phyloP scores from a whole-genome alignment of 92 coral and sea anemone species.

The Zoanthus solanderi region DNA sequence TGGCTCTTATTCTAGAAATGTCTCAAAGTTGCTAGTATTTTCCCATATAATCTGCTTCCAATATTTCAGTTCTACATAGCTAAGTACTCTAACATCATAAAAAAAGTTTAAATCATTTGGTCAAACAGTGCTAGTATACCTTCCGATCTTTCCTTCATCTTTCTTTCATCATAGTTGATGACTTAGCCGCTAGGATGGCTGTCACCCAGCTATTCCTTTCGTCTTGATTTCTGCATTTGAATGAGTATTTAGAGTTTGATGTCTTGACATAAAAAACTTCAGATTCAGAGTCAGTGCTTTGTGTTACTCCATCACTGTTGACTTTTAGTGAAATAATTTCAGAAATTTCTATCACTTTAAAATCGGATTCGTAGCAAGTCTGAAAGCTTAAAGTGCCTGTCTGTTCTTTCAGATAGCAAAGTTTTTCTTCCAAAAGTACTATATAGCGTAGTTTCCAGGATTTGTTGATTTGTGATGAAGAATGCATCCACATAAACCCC shows the following conservation, averaged over 20 bases:
- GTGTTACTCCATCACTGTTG: neutral
- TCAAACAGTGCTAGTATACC: too few species aligned
- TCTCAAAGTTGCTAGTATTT: too few species aligned
- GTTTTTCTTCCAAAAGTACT: neutral
- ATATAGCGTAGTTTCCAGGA: slow-evolving; percentile 16
- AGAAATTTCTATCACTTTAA: slow-evolving; percentile 10
- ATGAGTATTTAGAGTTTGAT: neutral
- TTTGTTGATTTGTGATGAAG: slow-evolving; percentile 16
- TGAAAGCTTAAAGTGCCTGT: neutral
- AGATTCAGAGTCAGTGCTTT: neutral
- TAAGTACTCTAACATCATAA: too few species aligned
- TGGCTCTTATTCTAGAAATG: too few species aligned
- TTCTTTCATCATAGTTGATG: slow-evolving; percentile 3
- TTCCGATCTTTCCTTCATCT: neutral
- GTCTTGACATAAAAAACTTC: slow-evolving; percentile 11
- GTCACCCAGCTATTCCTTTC: slow-evolving; percentile 15
- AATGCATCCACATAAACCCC: slow-evolving; percentile 16
- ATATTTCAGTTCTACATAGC: too few species aligned
- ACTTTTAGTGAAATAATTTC: slow-evolving; percentile 19
- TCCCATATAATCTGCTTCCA: too few species aligned
- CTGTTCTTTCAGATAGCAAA: slow-evolving; percentile 6
- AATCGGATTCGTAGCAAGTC: neutral
- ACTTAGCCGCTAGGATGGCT: neutral
- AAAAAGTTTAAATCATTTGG: too few species aligned
- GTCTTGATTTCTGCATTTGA: slow-evolving; percentile 16